Evolutionary conservation across 1,140 invertebrate species (phyloP).

Genomic region (Brachionus sp.): DNA sequence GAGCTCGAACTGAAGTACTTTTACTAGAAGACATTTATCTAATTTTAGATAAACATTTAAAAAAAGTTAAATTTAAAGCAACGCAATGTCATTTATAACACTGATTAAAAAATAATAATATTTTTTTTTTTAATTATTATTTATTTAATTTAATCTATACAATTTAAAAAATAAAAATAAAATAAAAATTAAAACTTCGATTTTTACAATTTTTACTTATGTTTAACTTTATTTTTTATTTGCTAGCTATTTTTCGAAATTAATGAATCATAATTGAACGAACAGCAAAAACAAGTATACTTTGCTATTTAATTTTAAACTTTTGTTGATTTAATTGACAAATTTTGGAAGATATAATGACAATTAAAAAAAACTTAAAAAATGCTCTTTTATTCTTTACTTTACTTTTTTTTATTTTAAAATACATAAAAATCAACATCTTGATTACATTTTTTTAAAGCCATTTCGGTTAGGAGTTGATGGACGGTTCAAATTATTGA

Average conservation of each 20-base stretch:
- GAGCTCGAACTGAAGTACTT: not conserved
- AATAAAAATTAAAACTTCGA: not conserved
- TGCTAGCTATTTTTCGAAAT: not conserved
- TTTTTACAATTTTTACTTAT: not conserved
- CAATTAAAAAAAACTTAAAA: not conserved
- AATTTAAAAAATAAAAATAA: not conserved
- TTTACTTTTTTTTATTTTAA: not conserved
- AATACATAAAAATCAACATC: not conserved
- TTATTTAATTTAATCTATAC: not conserved
- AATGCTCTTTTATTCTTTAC: not conserved
- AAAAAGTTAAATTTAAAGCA: not conserved
- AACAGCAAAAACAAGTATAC: not conserved
- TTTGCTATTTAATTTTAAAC: not conserved
- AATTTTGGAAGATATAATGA: not conserved
- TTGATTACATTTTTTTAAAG: slow-evolving; percentile 1
- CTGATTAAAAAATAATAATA: not conserved
- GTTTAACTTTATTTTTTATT: not conserved
- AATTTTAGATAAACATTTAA: not conserved
- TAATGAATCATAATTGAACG: not conserved
- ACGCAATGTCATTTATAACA: not conserved
- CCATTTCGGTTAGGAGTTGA: slow-evolving; percentile 17
- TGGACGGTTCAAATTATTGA: slow-evolving; percentile 10
- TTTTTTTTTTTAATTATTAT: not conserved
- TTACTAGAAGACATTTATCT: not conserved
- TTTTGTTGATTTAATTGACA: not conserved